phyloP scores from a whole-genome alignment of 2,888 invertebrate species.

The Teleogryllus oceanicus region DNA sequence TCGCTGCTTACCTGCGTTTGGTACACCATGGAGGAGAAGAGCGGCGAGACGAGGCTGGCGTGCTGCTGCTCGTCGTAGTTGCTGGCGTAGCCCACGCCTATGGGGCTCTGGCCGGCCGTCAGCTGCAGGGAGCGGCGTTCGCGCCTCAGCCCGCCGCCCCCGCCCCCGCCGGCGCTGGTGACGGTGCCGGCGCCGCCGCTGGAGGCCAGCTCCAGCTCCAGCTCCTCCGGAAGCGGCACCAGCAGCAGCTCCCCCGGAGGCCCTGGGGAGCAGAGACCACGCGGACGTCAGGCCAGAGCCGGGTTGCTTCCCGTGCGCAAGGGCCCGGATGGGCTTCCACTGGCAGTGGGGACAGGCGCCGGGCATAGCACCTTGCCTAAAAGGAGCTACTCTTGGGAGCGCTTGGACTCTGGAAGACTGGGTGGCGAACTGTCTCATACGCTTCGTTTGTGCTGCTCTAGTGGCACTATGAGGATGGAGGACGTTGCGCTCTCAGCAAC shows the following conservation, averaged over 20 bases:
- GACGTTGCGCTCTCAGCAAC: too few species aligned
- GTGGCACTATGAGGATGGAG: too few species aligned
- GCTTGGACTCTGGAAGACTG: too few species aligned
- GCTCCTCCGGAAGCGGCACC: background rate
- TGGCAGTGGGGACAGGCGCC: too few species aligned
- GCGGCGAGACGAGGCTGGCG: constrained; percentile 78
- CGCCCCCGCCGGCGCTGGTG: constrained; percentile 57
- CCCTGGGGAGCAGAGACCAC: background rate
- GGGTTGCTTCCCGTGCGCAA: too few species aligned
- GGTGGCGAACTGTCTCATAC: too few species aligned
- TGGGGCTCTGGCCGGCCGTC: constrained; percentile 65
- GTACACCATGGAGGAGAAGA: constrained; percentile 92
- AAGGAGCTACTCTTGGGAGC: too few species aligned
- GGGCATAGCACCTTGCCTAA: too few species aligned
- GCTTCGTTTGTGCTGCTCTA: too few species aligned
- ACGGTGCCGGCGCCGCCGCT: constrained; percentile 69
- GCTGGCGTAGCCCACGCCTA: constrained; percentile 68
- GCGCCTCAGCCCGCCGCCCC: background rate
- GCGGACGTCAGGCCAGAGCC: too few species aligned
- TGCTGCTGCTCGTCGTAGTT: constrained; percentile 71
- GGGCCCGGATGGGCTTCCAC: too few species aligned
- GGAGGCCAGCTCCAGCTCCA: constrained; percentile 41
- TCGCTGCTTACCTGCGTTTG: constrained; percentile 51
- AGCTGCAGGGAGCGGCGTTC: background rate
- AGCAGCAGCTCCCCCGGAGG: background rate